Base-by-base conservation (phyloP, 2,113 vertebrate species). In the Pomatostomus ruficeps region DNA sequence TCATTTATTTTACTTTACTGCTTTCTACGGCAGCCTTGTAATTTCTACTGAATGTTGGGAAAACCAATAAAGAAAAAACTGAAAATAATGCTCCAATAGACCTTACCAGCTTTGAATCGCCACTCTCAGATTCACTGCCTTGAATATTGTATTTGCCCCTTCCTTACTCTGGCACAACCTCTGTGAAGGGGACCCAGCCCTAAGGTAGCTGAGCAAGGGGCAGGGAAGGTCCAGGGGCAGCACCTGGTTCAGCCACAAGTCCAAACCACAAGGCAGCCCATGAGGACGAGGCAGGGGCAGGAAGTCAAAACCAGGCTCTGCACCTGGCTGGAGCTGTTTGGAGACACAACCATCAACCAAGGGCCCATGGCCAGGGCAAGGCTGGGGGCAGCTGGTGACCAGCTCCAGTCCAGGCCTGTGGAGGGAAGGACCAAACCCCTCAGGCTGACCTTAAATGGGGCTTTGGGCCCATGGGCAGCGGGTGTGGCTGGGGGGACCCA, bases 391-490 rank as follows among this genome's bases (percentile, higher is more conserved):
- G 5, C 36, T 15, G 0, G 4, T 43, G 2, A 36, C 31, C 31
- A 46, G 0, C 5, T 3, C 35, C 10, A 0, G 7, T 9, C 12
- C 5, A 49, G 3, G 5, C 21, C 17, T 5, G 0, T 19, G 4
- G 0, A 10, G 0, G 0, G 10, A 15, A 0, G 2, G 1, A 2
- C 0, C 0, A 0, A 3, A 0, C 0, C 0, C 3, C 6, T 28
- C 0, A 0, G 11, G 3, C 22, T 73, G 31, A 18, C 33, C 54
- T 76, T 61, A 80, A 80, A 52, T 40, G 19, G 46, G 26, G 54
- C 31, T 70, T 25, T 63, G 81, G 36, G 23, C 54, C 59, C n/a
- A 28, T 0, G 0, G 49, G 57, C 4, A 25, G 66, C 9, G 29
- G 2, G 1, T 54, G 38, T 49, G 59, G 33, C 25, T 16, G 7